Percentiles rank a stretch among this genome's conserved stretches.
phyloP scores from a whole-genome alignment of 2,113 vertebrate species.

The Indri indri region DNA sequence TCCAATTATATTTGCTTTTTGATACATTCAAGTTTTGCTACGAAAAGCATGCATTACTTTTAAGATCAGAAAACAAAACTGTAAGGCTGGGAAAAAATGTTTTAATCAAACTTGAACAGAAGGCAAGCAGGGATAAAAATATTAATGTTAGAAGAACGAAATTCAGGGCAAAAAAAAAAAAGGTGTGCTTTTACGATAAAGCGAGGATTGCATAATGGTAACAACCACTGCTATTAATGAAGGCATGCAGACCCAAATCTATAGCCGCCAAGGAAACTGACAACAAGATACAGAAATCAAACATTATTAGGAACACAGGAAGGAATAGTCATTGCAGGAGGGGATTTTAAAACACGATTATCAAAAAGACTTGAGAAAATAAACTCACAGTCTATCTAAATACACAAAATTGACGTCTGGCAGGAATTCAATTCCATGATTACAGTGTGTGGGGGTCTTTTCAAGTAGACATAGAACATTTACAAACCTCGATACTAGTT shows the following conservation, averaged over 20 bases:
- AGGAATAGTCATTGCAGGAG: neutral
- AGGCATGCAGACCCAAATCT: neutral
- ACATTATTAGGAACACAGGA: neutral
- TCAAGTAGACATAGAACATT: neutral
- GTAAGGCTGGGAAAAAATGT: neutral
- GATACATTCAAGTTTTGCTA: neutral
- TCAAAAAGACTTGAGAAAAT: constrained; percentile 37
- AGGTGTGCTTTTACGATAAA: constrained; percentile 49
- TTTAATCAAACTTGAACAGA: constrained; percentile 47
- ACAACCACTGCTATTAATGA: neutral
- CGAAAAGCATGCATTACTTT: constrained; percentile 25
- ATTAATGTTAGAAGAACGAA: neutral
- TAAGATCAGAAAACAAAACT: constrained; percentile 39
- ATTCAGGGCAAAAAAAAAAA: neutral
- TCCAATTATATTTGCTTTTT: constrained; percentile 2
- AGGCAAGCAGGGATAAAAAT: constrained; percentile 2
- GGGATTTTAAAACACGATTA: constrained; percentile 43
- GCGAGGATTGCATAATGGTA: neutral
- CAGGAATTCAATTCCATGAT: constrained; percentile 36
- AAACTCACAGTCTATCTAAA: constrained; percentile 9
- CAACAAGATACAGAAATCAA: constrained; percentile 37
- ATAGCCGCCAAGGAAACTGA: constrained; percentile 13
- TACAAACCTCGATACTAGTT: neutral
- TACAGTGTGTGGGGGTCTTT: neutral
- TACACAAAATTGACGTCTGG: constrained; percentile 30